Evolutionary conservation across 2,888 invertebrate genomes (phyloP).

Genomic region (Piscicola geometra): DNA sequence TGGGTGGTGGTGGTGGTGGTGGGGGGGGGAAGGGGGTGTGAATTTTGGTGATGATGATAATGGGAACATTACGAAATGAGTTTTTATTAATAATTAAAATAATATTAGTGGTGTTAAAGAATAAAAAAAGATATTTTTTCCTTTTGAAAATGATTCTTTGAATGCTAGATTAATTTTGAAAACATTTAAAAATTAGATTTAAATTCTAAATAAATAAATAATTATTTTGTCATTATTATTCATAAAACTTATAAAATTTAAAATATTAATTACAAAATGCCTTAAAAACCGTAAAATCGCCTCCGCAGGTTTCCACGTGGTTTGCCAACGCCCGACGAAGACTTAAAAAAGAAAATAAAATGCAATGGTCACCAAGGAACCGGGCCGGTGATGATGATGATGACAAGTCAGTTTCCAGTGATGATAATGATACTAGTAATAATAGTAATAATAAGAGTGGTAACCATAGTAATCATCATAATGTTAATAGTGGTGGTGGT

Average conservation of each 20-base stretch:
- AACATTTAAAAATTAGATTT: too few species aligned
- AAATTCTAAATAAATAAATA: too few species aligned
- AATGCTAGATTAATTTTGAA: too few species aligned
- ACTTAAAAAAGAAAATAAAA: conserved; percentile 95
- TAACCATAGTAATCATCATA: conserved; percentile 4
- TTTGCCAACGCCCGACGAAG: conserved; percentile 88
- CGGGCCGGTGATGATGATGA: conserved; percentile 54
- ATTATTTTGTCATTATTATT: too few species aligned
- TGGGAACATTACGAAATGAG: too few species aligned
- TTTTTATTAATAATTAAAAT: too few species aligned
- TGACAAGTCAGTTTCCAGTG: conserved; percentile 51
- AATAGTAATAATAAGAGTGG: conserved; percentile 49
- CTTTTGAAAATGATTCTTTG: too few species aligned
- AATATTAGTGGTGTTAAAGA: too few species aligned
- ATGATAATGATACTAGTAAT: conserved; percentile 45
- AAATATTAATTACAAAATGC: too few species aligned
- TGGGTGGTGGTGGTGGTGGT: conserved; percentile 73
- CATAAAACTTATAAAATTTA: too few species aligned
- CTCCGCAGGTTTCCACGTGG: conserved; percentile 70
- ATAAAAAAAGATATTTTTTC: too few species aligned
- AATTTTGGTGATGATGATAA: too few species aligned
- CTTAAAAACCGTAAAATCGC: not conserved
- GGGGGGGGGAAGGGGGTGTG: not conserved
- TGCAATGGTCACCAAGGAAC: conserved; percentile 94
- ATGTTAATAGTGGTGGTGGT: conserved; percentile 9